phyloP scores from a whole-genome alignment of 2,888 invertebrate genomes.

The Drosophila kambysellisi region DNA sequence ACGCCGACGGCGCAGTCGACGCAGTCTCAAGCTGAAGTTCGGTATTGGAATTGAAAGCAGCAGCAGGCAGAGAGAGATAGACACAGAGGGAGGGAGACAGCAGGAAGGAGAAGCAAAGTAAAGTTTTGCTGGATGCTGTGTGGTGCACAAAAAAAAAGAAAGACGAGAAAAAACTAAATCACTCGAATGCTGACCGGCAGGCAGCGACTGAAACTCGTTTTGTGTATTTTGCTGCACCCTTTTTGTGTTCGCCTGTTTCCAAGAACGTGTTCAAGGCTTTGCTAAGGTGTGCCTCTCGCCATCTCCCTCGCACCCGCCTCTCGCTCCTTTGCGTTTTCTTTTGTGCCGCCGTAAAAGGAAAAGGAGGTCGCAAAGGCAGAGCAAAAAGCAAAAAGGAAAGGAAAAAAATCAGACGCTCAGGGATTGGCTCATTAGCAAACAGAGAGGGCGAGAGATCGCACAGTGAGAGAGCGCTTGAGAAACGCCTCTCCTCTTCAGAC shows the following conservation, averaged over 20 bases:
- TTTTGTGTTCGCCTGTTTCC: slow-evolving; percentile 57
- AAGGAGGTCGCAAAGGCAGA: slow-evolving; percentile 63
- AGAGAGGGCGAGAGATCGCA: not conserved
- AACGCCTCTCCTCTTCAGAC: slow-evolving; percentile 34
- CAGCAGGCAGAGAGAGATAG: not conserved
- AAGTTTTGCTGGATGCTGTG: slow-evolving; percentile 65
- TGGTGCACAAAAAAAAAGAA: slow-evolving; percentile 8
- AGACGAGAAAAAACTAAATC: slow-evolving; percentile 41
- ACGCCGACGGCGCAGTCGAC: slow-evolving; percentile 35
- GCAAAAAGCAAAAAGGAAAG: slow-evolving; percentile 13
- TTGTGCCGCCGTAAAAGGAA: slow-evolving; percentile 52
- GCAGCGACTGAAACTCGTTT: slow-evolving; percentile 61
- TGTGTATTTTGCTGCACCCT: slow-evolving; percentile 72
- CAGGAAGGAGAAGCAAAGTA: slow-evolving; percentile 29
- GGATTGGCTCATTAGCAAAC: slow-evolving; percentile 41
- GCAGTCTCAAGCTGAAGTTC: slow-evolving; percentile 30
- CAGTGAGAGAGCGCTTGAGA: not conserved
- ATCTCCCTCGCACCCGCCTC: not conserved
- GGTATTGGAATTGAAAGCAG: slow-evolving; percentile 18
- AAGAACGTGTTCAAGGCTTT: slow-evolving; percentile 77
- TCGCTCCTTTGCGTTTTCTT: not conserved
- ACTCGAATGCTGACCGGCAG: slow-evolving; percentile 55
- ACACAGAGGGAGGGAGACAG: slow-evolving; percentile 8
- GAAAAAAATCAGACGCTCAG: slow-evolving; percentile 28
- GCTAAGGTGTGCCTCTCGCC: slow-evolving; percentile 55